Evolutionary conservation across 2,888 invertebrate species (phyloP), one percentile per base, ranked within the genome.

Genomic region (Oligia fasciuncula): DNA sequence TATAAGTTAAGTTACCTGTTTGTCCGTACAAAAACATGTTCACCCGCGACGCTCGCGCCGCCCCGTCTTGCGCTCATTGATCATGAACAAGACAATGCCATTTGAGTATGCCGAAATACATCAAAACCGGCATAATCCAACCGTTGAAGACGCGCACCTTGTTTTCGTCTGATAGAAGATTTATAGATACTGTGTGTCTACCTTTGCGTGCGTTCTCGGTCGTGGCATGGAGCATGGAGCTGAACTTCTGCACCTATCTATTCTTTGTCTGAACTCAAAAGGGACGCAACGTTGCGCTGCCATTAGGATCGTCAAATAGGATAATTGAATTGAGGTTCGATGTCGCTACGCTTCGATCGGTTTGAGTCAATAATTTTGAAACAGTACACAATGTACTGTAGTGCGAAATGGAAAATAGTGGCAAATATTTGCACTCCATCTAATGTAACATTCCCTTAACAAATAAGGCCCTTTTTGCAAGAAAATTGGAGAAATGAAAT

Each of bases 341-440:
- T 51, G 81, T 67, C 81, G 68, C 60, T 67, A 46, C 74, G n/a
- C 1, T 65, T 85, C 85, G 85, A 83, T 85, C 63, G 72, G 19
- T 29, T 77, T 51, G 3, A 43, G 35, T 43, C 51, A 23, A n/a
- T 51, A 8, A 70, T 73, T 69, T 78, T 71, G 54, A 57, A 71
- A 14, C 29, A 29, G 29, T 29, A 29, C 5, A n/a, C 2, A 14
- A 4, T 35, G 3, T 51, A 23, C 40, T 23, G 35, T 49, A 23
- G 29, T 35, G 51, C 14, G 67, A 68, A 5, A 68, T 46, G 29
- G 9, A 19, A 65, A 65, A 73, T 35, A 23, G 46, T 17, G 35
- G n/a, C 17, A 68, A 46, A 68, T 68, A 68, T 68, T 68, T 68
- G 23, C n/a, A 65, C 40, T 65, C 11, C 19, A 40, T 68, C 13